These are phyloP conservation scores for Tachypleus tridentatus DNA, from an alignment of 1,140 invertebrate genomes.

Conservation along the genomic window DNA sequence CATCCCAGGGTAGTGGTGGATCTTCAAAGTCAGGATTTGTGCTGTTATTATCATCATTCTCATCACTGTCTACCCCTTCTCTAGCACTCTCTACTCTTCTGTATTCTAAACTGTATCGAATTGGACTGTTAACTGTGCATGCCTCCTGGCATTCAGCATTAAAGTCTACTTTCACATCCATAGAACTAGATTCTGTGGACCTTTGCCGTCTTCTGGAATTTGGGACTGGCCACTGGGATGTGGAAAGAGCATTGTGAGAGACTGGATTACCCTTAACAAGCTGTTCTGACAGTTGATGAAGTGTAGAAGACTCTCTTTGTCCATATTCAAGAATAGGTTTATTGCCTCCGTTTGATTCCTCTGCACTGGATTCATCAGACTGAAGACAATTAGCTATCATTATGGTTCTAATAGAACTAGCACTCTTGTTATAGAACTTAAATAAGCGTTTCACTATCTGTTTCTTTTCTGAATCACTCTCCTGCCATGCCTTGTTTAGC, in stretches of 20 bases:
- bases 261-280: slow-evolving; percentile 16
- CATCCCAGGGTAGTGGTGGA: slow-evolving; percentile 20
- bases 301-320: too few relatives aligned
- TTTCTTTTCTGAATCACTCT: slow-evolving; percentile 59
- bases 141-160: slow-evolving; percentile 19
- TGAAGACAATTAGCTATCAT: slow-evolving; percentile 56
- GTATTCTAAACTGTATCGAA: slow-evolving; percentile 22
- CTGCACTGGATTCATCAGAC: slow-evolving; percentile 22
- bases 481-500: slow-evolving; percentile 71
- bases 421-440: slow-evolving; percentile 67
- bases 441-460: slow-evolving; percentile 67
- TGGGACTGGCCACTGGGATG: neutral
- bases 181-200: neutral
- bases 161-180: slow-evolving; percentile 12
- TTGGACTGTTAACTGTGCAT: slow-evolving; percentile 20
- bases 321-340: neutral
- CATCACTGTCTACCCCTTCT: too few relatives aligned
- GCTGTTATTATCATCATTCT: too few relatives aligned
- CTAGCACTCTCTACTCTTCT: slow-evolving; percentile 10
- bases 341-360: neutral
- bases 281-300: neutral
- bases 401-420: slow-evolving; percentile 61
- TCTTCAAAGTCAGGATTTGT: slow-evolving; percentile 13
- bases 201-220: neutral
- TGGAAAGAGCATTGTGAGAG: slow-evolving; percentile 9